Evolutionary conservation across 2,113 vertebrate genomes (phyloP).

Genomic region (Stictonetta naevosa): DNA sequence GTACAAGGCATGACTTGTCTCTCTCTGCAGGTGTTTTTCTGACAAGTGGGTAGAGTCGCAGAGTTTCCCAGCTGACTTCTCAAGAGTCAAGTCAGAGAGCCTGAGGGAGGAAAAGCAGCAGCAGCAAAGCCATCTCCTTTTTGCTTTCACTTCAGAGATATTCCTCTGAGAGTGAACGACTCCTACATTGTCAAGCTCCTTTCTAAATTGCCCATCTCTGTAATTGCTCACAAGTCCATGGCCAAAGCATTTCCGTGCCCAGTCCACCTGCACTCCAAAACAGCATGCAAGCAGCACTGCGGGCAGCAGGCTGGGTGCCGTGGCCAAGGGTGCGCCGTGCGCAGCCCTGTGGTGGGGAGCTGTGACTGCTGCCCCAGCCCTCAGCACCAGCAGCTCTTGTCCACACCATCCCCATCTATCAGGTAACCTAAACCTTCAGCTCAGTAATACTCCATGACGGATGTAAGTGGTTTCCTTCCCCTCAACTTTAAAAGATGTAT

Average conservation of each 20-base stretch:
- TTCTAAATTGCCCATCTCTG: background rate
- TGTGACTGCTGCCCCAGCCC: background rate
- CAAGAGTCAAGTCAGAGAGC: constrained; percentile 32
- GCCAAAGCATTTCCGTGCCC: background rate
- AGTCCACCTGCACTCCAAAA: background rate
- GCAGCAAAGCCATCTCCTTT: constrained; percentile 50
- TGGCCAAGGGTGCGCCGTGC: background rate
- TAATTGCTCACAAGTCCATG: background rate
- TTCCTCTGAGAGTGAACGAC: background rate
- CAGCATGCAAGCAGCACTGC: rapidly evolving
- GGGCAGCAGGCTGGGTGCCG: background rate
- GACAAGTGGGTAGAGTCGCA: constrained; percentile 20
- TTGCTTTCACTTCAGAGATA: constrained; percentile 33
- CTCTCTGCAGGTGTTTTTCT: constrained; percentile 56
- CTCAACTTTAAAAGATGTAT: background rate
- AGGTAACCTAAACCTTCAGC: background rate
- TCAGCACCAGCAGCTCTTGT: background rate
- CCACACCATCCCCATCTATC: background rate
- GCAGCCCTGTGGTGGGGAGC: background rate
- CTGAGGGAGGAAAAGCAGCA: constrained; percentile 51
- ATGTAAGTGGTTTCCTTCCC: background rate
- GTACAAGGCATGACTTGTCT: constrained; percentile 34
- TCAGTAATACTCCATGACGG: background rate
- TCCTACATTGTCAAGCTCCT: background rate
- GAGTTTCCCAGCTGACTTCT: constrained; percentile 55